Conservation (phyloP, 2,797 vertebrate species). For the Phataginus tetradactyla region DNA sequence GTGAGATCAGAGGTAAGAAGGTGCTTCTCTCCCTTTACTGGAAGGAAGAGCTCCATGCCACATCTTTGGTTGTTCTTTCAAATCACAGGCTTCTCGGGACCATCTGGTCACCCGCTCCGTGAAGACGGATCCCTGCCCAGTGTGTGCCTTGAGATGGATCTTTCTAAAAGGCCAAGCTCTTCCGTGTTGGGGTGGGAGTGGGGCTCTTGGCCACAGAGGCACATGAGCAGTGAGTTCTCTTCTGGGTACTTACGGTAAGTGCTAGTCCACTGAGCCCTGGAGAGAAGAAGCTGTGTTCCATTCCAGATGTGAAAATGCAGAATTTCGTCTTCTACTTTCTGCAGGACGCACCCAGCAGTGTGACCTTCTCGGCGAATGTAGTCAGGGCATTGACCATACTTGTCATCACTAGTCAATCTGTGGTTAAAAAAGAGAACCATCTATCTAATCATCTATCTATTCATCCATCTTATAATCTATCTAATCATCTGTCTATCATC, state of each 20-base stretch:
- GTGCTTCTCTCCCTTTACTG: not conserved
- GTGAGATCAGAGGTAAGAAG: fast-evolving
- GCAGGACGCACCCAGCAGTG: constrained; percentile 81
- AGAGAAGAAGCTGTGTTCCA: fast-evolving
- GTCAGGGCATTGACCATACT: constrained; percentile 57
- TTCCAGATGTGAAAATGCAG: not conserved
- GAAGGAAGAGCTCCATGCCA: fast-evolving
- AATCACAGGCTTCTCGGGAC: not conserved
- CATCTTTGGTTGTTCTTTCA: too few relatives aligned
- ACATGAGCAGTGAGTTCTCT: fast-evolving
- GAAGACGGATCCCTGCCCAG: fast-evolving
- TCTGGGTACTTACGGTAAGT: not conserved
- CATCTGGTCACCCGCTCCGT: too few relatives aligned
- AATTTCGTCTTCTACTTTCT: not conserved
- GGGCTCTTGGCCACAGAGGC: too few relatives aligned
- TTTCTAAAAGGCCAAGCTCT: not conserved
- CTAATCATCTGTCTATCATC: too few relatives aligned
- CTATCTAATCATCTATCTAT: too few relatives aligned
- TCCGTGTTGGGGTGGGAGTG: fast-evolving
- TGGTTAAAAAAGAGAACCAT: not conserved
- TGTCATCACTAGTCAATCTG: constrained; percentile 59
- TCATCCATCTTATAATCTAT: too few relatives aligned
- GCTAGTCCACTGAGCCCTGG: fast-evolving
- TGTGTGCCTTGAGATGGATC: too few relatives aligned
- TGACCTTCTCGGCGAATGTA: constrained; percentile 70